phyloP scores from a whole-genome alignment of 2,797 vertebrate species.

The Acanthopagrus latus region DNA sequence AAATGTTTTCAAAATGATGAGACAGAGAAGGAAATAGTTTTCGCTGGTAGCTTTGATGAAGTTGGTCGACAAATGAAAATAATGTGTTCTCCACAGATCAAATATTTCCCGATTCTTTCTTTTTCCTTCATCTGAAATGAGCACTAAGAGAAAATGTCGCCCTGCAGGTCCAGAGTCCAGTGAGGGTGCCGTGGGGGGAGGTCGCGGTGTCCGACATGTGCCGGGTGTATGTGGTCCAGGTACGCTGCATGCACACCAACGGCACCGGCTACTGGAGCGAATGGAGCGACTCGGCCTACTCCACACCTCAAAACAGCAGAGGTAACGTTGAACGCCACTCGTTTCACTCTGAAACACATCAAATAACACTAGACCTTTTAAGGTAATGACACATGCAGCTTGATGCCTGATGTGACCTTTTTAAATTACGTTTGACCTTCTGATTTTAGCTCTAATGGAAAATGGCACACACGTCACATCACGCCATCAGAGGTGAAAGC shows the following conservation, averaged over 20 bases:
- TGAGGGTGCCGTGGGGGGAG: constrained; percentile 62
- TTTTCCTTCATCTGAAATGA: background rate
- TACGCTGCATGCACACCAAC: constrained; percentile 84
- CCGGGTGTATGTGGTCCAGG: constrained; percentile 83
- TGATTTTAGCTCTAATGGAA: constrained; percentile 22
- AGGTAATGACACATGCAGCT: background rate
- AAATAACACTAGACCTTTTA: background rate
- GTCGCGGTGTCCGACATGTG: constrained; percentile 85
- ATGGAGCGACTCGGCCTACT: constrained; percentile 87
- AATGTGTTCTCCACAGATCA: background rate
- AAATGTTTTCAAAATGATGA: background rate
- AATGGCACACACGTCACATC: background rate
- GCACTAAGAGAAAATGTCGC: constrained; percentile 4
- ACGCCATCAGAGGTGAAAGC: constrained; percentile 4
- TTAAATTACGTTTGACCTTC: constrained; percentile 9
- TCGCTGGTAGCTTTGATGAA: background rate
- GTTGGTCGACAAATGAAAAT: background rate
- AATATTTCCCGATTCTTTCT: background rate
- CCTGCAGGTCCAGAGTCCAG: constrained; percentile 82
- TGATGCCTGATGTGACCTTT: background rate
- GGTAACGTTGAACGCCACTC: constrained; percentile 75
- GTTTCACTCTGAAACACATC: background rate
- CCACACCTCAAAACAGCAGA: constrained; percentile 85
- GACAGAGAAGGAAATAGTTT: background rate
- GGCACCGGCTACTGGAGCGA: constrained; percentile 90